Conservation (phyloP, 2,888 invertebrate genomes). For the Drosophila infuscata region DNA sequence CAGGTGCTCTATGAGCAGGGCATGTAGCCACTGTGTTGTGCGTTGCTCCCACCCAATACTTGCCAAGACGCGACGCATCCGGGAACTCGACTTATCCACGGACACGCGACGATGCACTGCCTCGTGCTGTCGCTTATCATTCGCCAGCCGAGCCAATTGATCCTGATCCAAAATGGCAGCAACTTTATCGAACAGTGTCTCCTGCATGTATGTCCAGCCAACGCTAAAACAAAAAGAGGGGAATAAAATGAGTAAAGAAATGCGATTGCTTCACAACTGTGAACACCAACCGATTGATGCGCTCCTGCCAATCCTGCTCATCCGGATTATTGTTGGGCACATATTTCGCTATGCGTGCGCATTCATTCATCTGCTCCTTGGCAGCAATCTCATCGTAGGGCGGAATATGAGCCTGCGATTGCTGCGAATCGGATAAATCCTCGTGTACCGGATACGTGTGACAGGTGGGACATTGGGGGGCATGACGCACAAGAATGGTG, state of each 20-base stretch:
- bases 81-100: conserved; percentile 89
- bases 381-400: conserved; percentile 88
- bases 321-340: conserved; percentile 86
- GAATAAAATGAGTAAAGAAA: too few relatives aligned
- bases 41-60: conserved; percentile 90
- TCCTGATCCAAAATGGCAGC: conserved; percentile 89
- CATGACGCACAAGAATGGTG: conserved; percentile 82
- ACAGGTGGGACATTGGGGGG: conserved; percentile 84
- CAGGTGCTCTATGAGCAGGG: conserved; percentile 89
- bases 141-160: conserved; percentile 88
- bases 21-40: conserved; percentile 92
- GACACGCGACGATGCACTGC: conserved; percentile 89
- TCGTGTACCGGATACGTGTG: conserved; percentile 83
- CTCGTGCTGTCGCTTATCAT: conserved; percentile 87
- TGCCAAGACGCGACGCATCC: conserved; percentile 89
- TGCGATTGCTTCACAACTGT: neutral
- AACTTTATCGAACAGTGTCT: conserved; percentile 88
- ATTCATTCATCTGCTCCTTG: conserved; percentile 89
- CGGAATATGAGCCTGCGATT: conserved; percentile 83
- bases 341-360: conserved; percentile 88
- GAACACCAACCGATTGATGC: conserved; percentile 87
- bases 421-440: conserved; percentile 85
- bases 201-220: conserved; percentile 88
- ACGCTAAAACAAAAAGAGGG: conserved; percentile 82
- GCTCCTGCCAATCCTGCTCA: conserved; percentile 89